phyloP scores from a whole-genome alignment of 1,140 invertebrate genomes.

The Plodia interpunctella region DNA sequence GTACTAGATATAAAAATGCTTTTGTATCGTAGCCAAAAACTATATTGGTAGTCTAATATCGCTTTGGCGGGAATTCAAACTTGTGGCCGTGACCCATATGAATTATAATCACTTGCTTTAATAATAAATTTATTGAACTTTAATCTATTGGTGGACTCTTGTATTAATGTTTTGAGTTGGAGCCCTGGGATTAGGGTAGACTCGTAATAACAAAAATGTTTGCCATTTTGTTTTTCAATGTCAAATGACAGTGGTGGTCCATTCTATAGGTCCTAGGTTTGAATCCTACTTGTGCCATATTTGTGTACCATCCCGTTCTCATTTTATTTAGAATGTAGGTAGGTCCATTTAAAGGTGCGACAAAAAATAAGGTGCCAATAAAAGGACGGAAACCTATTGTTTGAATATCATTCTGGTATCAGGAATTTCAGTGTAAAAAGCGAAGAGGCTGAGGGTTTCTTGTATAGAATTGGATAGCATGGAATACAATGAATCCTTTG shows the following conservation, averaged over 20 bases:
- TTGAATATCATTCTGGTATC: slow-evolving; percentile 67
- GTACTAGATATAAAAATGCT: background rate
- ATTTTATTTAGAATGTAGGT: slow-evolving; percentile 60
- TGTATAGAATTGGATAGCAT: slow-evolving; percentile 51
- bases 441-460: slow-evolving; percentile 46
- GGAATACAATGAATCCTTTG: slow-evolving; percentile 70
- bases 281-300: no score
- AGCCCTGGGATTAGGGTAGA: no score
- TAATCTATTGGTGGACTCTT: background rate
- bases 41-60: slow-evolving; percentile 20
- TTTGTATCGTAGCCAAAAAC: slow-evolving; percentile 20
- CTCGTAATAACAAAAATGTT: no score
- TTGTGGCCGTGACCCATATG: slow-evolving; percentile 30
- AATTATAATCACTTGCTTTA: slow-evolving; percentile 3
- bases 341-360: slow-evolving; percentile 56
- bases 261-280: no score
- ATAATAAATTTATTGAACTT: background rate
- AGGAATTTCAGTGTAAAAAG: slow-evolving; percentile 62
- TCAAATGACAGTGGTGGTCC: no score
- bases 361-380: slow-evolving; percentile 76
- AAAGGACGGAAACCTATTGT: slow-evolving; percentile 76
- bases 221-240: no score
- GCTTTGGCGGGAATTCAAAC: slow-evolving; percentile 40
- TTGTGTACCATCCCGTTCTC: no score
- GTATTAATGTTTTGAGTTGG: no score